These are phyloP conservation scores for Gobio occitaniae DNA, from an alignment of 2,797 vertebrate species.

Conservation along the genomic window DNA sequence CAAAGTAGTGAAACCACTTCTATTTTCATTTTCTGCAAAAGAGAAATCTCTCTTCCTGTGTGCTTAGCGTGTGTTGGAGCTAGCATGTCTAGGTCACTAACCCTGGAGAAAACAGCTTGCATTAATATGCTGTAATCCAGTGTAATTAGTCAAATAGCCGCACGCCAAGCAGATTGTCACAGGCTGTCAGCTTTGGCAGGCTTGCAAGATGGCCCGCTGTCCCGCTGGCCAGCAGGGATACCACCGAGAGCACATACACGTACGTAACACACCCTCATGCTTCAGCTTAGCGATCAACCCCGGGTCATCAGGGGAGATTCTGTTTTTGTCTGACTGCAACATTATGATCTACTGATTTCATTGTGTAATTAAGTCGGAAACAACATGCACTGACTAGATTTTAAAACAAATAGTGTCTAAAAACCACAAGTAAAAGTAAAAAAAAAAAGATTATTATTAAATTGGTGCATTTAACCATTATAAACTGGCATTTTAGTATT, in stretches of 20 bases:
- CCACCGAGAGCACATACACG: slow-evolving; percentile 34
- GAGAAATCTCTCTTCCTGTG: slow-evolving; percentile 60
- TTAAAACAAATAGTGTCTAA: neutral
- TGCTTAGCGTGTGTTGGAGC: slow-evolving; percentile 78
- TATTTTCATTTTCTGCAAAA: slow-evolving; percentile 60
- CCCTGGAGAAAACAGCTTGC: slow-evolving; percentile 98
- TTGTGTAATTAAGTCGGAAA: slow-evolving; percentile 10
- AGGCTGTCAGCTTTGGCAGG: slow-evolving; percentile 94
- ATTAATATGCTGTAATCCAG: slow-evolving; percentile 99
- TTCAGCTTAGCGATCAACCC: slow-evolving; percentile 27
- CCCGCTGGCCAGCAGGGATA: slow-evolving; percentile 78
- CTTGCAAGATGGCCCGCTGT: slow-evolving; percentile 82
- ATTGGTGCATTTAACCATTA: neutral
- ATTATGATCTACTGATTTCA: slow-evolving; percentile 14
- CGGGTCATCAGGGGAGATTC: slow-evolving; percentile 26
- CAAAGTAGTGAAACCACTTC: slow-evolving; percentile 47
- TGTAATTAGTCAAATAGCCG: slow-evolving; percentile 99
- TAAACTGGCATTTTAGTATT: neutral
- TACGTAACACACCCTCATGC: slow-evolving; percentile 27
- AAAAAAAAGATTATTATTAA: neutral
- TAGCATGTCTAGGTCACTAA: slow-evolving; percentile 90
- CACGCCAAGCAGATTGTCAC: slow-evolving; percentile 93
- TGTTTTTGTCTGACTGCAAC: neutral
- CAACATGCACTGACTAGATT: neutral
- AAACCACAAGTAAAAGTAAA: neutral